Base-by-base conservation (phyloP, 1,140 invertebrate species). In the Wasmannia auropunctata region DNA sequence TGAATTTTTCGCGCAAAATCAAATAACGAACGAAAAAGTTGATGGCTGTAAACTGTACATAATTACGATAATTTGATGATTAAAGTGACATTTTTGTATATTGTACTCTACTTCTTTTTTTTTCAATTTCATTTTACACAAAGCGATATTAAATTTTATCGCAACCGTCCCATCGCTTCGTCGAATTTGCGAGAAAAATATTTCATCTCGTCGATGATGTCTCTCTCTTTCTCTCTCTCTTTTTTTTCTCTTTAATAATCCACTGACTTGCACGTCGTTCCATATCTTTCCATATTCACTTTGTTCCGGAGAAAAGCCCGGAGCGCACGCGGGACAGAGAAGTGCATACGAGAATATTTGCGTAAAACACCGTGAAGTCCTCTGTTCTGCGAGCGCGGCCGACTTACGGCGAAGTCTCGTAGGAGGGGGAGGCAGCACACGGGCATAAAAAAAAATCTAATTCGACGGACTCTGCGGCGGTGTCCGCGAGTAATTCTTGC, bases 401-500 rank as follows among this genome's bases (percentile, higher is more conserved):
- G 72, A 79, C 76, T 79, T 79, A 65, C 43, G 16, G 40, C 58
- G 25, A 65, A 77, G 75, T 77, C n/a, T n/a, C 76, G 75, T 40
- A 25, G 16, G 11, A 16, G n/a, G 51, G n/a, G 51, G 51, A 2
- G 51, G 2, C 8, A 11, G 43, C 14, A 7, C 14, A 2, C 1
- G 0, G 2, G 76, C 40, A 63, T 43, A 77, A 77, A 80, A 60
- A 80, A 60, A 67, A 65, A 80, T 80, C 76, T 80, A 80, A 80
- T 80, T 79, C 76, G 62, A 80, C 51, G 62, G 43, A 79, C 62
- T 67, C 46, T 67, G n/a, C n/a, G 40, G 43, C 58, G 40, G 62
- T 14, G 58, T 49, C 4, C 76, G 40, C 60, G 62, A 31, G 62
- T 80, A 80, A 80, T 80, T 80, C 76, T 67, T 80, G 51, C 51